phyloP scores from a whole-genome alignment of 1,140 invertebrate genomes.

The Bactericera cockerelli region DNA sequence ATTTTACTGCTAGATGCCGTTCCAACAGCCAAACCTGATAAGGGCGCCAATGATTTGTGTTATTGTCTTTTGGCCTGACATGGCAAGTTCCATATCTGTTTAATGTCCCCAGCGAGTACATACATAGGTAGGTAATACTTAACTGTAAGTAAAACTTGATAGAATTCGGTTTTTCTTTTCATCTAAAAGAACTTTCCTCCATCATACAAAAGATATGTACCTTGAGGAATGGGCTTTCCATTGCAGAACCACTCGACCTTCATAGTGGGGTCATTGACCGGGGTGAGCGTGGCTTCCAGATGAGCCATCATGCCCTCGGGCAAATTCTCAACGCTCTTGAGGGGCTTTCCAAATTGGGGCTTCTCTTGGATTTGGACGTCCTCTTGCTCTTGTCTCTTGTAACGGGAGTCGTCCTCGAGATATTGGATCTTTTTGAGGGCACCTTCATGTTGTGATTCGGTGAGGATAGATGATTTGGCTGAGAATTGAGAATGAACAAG shows the following conservation, averaged over 20 bases:
- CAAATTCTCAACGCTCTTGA: slow-evolving; percentile 66
- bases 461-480: slow-evolving; percentile 74
- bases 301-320: slow-evolving; percentile 81
- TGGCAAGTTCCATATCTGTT: too few relatives aligned
- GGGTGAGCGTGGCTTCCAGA: slow-evolving; percentile 86
- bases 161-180: too few relatives aligned
- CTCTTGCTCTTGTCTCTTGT: slow-evolving; percentile 49
- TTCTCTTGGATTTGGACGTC: slow-evolving; percentile 63
- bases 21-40: too few relatives aligned
- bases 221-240: slow-evolving; percentile 73
- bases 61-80: too few relatives aligned
- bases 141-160: too few relatives aligned
- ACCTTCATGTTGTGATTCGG: slow-evolving; percentile 88
- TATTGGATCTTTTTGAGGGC: slow-evolving; percentile 82
- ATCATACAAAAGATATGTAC: too few relatives aligned
- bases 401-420: slow-evolving; percentile 71
- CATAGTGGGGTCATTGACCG: slow-evolving; percentile 89
- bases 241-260: slow-evolving; percentile 91
- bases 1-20: too few relatives aligned
- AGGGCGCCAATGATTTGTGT: too few relatives aligned
- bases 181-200: too few relatives aligned
- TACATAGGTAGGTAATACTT: too few relatives aligned
- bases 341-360: slow-evolving; percentile 72
- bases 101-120: too few relatives aligned
- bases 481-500: slow-evolving; percentile 25